Conservation (phyloP, 2,888 invertebrate species). For the Rosalia funebris region DNA sequence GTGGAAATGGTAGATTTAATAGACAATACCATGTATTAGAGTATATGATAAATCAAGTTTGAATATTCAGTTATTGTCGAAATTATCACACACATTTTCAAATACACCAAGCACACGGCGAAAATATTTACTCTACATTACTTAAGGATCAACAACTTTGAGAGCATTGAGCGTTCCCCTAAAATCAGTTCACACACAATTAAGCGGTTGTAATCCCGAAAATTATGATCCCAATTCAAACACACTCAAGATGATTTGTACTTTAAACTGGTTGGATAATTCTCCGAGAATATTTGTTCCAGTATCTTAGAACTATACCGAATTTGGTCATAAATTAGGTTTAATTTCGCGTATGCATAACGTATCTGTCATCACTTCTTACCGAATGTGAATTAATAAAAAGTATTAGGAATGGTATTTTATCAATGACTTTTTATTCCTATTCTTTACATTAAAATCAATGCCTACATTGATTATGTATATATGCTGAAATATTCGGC, state of each 20-base stretch:
- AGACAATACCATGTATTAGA: too few species aligned
- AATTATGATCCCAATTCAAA: constrained; percentile 43
- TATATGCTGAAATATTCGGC: too few species aligned
- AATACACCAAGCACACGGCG: too few species aligned
- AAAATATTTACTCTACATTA: constrained; percentile 33
- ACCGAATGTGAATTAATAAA: too few species aligned
- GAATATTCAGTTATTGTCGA: too few species aligned
- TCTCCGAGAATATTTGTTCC: constrained; percentile 35
- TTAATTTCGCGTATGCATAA: constrained; percentile 5
- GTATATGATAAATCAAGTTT: too few species aligned
- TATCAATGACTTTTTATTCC: too few species aligned
- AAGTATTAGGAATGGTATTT: too few species aligned
- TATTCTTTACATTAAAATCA: too few species aligned
- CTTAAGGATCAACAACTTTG: constrained; percentile 41
- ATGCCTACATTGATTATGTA: too few species aligned
- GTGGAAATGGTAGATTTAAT: too few species aligned
- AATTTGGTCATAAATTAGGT: constrained; percentile 15
- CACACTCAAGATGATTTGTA: constrained; percentile 43
- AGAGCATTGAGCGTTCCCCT: constrained; percentile 32
- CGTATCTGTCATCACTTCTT: not conserved
- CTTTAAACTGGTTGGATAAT: constrained; percentile 29
- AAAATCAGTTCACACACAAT: constrained; percentile 41
- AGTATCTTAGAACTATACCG: constrained; percentile 12
- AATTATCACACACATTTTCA: too few species aligned
- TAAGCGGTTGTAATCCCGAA: constrained; percentile 42